phyloP scores from a whole-genome alignment of 2,113 vertebrate species.

The Chunga burmeisteri region DNA sequence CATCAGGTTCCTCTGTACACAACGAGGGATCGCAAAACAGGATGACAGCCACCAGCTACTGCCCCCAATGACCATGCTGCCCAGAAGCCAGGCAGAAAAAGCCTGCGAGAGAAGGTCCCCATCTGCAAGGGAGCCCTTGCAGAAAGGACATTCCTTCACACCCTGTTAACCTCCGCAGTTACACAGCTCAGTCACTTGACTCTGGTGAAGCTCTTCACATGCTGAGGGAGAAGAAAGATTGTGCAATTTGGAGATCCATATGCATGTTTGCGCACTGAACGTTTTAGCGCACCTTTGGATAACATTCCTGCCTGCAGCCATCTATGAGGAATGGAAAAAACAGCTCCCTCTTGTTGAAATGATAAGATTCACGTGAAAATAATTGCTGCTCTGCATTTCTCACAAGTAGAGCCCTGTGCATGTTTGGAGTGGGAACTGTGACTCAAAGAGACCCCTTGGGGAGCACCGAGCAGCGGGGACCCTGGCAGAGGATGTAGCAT shows the following conservation, averaged over 20 bases:
- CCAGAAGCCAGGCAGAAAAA: not conserved
- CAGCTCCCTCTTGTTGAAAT: accelerated
- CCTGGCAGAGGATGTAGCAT: not conserved
- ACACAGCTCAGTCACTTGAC: not conserved
- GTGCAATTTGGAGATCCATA: not conserved
- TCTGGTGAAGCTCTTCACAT: not conserved
- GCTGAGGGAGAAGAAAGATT: not conserved
- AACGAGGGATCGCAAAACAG: not conserved
- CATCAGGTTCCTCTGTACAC: not conserved
- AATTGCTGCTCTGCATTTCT: not conserved
- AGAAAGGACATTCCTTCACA: not conserved
- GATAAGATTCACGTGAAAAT: not conserved
- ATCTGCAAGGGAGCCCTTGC: not conserved
- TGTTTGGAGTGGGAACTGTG: not conserved
- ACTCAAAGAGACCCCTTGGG: not conserved
- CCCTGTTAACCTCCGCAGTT: not conserved
- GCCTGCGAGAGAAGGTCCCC: not conserved
- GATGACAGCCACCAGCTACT: not conserved
- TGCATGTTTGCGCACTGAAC: accelerated
- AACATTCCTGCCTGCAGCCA: not conserved
- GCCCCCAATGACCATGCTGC: not conserved
- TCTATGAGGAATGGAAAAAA: not conserved
- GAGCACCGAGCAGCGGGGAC: not conserved
- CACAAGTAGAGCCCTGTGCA: not conserved
- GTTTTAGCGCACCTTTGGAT: not conserved